Evolutionary conservation across 2,888 invertebrate species (phyloP).

Genomic region (Tiliacea aurago): DNA sequence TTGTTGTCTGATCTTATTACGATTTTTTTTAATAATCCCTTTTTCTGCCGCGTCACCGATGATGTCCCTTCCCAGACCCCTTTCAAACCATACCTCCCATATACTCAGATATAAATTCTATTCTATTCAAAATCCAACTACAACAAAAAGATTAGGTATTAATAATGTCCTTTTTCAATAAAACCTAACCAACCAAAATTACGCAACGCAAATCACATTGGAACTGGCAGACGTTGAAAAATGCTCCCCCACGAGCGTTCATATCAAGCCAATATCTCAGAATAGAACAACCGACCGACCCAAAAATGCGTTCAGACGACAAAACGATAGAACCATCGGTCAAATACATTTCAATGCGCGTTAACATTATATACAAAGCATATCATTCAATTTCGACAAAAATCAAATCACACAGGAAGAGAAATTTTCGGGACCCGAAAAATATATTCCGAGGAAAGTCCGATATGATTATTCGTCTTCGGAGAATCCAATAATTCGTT

Average conservation of each 20-base stretch:
- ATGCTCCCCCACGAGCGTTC: slow-evolving; percentile 6
- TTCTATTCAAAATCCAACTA: too few species aligned
- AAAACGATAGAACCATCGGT: slow-evolving; percentile 67
- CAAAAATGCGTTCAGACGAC: slow-evolving; percentile 61
- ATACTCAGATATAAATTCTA: too few species aligned
- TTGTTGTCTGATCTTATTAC: background rate
- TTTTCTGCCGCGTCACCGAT: background rate
- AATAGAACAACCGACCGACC: slow-evolving; percentile 37
- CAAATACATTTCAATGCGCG: slow-evolving; percentile 70
- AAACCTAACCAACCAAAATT: slow-evolving; percentile 1
- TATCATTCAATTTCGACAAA: slow-evolving; percentile 74
- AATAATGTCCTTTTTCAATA: slow-evolving; percentile 21
- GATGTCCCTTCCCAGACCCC: background rate
- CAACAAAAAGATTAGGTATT: background rate
- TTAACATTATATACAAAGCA: slow-evolving; percentile 64
- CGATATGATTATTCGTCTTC: slow-evolving; percentile 81
- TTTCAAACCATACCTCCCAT: too few species aligned
- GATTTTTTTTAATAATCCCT: background rate
- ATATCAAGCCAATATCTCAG: slow-evolving; percentile 22
- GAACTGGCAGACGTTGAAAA: slow-evolving; percentile 15
- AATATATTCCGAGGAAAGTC: slow-evolving; percentile 77
- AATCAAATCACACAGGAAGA: slow-evolving; percentile 69
- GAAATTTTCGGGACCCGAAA: slow-evolving; percentile 60
- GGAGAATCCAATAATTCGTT: slow-evolving; percentile 87
- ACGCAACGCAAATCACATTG: slow-evolving; percentile 19